These are phyloP conservation scores for Protonibea diacanthus DNA, from an alignment of 2,797 vertebrate species.

Conservation along the genomic window DNA sequence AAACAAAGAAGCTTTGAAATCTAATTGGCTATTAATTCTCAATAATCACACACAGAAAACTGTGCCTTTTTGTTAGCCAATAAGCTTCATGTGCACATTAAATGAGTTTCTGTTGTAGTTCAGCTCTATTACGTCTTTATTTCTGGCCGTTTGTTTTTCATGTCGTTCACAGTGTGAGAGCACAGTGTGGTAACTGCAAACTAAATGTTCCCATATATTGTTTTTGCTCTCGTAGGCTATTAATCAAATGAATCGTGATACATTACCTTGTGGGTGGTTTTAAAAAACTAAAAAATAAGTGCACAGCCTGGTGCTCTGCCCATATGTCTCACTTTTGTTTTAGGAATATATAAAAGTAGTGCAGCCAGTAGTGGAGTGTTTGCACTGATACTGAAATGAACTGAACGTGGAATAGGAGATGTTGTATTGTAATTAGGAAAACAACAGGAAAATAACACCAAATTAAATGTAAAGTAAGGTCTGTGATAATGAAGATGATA, in stretches of 20 bases:
- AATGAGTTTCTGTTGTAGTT: neutral
- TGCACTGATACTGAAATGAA: neutral
- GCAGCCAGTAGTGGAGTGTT: neutral
- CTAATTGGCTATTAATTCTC: neutral
- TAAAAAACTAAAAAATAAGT: constrained; percentile 19
- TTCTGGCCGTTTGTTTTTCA: constrained; percentile 27
- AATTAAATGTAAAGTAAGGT: too few species aligned
- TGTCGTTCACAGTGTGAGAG: constrained; percentile 21
- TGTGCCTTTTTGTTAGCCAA: neutral
- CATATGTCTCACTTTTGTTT: constrained; percentile 39
- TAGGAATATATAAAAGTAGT: neutral
- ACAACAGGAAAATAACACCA: too few species aligned
- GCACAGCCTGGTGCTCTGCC: constrained; percentile 16
- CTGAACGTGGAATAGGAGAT: neutral
- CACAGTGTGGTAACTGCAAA: constrained; percentile 9
- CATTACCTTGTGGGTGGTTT: constrained; percentile 47
- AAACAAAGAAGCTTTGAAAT: neutral
- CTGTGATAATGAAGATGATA: too few species aligned
- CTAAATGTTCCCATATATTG: constrained; percentile 43
- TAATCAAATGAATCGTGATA: constrained; percentile 60
- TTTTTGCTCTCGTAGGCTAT: constrained; percentile 38
- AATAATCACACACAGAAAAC: neutral
- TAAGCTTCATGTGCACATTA: constrained; percentile 7
- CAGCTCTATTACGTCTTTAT: constrained; percentile 24
- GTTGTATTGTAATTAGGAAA: too few species aligned